These are phyloP conservation scores for Camponotus fellah DNA, from an alignment of 2,888 invertebrate species.

Conservation along the genomic window DNA sequence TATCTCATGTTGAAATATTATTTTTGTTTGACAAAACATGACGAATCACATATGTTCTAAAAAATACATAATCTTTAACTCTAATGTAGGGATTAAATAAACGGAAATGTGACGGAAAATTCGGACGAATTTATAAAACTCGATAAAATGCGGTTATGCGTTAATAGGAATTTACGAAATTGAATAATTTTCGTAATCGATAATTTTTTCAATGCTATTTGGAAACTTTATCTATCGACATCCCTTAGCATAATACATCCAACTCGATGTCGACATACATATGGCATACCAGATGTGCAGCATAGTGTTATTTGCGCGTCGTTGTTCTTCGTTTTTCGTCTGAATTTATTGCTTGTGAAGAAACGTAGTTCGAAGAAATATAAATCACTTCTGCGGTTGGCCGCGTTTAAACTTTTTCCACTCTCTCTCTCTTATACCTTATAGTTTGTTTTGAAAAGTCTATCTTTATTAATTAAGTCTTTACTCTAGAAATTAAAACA, in stretches of 20 bases:
- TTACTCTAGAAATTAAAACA: neutral
- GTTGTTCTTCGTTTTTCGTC: conserved; percentile 9
- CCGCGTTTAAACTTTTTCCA: neutral
- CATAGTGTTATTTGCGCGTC: conserved; percentile 21
- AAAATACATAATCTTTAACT: conserved; percentile 14
- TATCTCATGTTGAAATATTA: neutral
- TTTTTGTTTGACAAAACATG: conserved; percentile 3
- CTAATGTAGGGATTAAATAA: conserved; percentile 22
- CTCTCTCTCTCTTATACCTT: neutral
- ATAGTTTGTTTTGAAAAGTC: conserved; percentile 10
- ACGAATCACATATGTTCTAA: neutral
- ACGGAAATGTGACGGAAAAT: conserved; percentile 16
- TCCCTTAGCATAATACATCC: no score
- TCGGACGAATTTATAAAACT: conserved; percentile 13
- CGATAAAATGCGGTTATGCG: neutral
- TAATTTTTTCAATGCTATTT: conserved; percentile 29
- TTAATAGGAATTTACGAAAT: conserved; percentile 18
- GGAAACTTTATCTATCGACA: conserved; percentile 26
- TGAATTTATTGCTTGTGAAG: neutral
- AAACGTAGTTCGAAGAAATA: neutral
- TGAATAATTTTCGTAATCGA: conserved; percentile 31
- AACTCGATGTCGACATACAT: neutral
- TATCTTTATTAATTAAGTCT: neutral
- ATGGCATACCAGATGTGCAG: neutral
- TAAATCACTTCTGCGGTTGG: neutral